Base-by-base conservation (phyloP, 2,797 vertebrate species). In the Paedocypris micromegethes region DNA sequence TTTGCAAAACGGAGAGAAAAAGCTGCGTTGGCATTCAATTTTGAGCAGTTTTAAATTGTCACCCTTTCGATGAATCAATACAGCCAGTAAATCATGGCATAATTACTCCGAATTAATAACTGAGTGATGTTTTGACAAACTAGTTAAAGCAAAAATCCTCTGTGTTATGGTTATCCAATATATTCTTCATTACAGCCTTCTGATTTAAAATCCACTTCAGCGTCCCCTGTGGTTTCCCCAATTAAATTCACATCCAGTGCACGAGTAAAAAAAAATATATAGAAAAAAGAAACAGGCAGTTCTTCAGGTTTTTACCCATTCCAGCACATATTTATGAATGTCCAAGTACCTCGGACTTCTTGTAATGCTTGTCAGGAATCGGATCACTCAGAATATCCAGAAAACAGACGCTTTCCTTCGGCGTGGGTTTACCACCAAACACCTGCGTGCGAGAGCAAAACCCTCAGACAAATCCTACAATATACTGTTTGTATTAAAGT, bases 301-400 rank as follows among this genome's bases (percentile, higher is more conserved):
- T 23, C 23, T 41, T 61, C 42, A 2, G 4, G 41, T 7, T 41
- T 39, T 66, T 42, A 41, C 43, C 44, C 43, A 48, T 5, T 3
- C 37, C 44, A 9, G 52, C 63, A 42, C 56, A 43, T 47, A 61
- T 50, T 47, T 73, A 43, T 64, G 45, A 72, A 66, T 75, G 52
- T 57, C n/a, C 58, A 42, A 38, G 2, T 82, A 91, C 91, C 86
- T 92, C 90, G 1, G 80, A 72, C 66, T 87, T 77, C 79, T 84
- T 90, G 80, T 91, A 91, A 77, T 90, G 82, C 65, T 86, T 90
- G 42, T 91, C 90, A 41, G 90, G 88, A 67, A 91, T 85, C 6
- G 89, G 88, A 80, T 92, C 90, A 66, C 61, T 83, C 66, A 91
- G 79, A 75, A 92, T 92, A 74, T 92, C 91, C 79, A 92, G 74